These are phyloP conservation scores for Bellardia bayeri DNA, from an alignment of 2,888 invertebrate species.

Conservation along the genomic window DNA sequence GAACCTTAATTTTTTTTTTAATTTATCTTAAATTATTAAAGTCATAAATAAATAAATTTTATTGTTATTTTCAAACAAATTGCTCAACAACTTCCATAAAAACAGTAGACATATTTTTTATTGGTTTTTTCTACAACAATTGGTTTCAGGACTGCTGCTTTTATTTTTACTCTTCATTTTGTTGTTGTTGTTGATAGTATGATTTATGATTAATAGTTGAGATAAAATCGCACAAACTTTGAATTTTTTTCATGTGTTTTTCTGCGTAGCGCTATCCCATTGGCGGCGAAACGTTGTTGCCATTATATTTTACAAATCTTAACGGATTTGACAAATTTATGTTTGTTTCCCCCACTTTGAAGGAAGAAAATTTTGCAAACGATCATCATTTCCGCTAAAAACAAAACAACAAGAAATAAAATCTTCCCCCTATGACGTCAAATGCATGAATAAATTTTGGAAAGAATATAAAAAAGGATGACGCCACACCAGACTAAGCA, in stretches of 20 bases:
- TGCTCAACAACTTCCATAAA: constrained; percentile 14
- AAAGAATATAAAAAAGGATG: constrained; percentile 52
- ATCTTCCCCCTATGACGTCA: constrained; percentile 58
- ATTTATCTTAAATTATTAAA: constrained; percentile 4
- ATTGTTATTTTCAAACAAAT: constrained; percentile 32
- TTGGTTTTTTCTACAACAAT: constrained; percentile 44
- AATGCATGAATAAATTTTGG: constrained; percentile 61
- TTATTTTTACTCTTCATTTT: constrained; percentile 9
- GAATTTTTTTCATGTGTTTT: constrained; percentile 20
- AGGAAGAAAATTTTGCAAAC: constrained; percentile 74
- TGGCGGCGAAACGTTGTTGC: constrained; percentile 50
- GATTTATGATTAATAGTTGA: constrained; percentile 72
- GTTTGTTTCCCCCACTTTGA: constrained; percentile 76
- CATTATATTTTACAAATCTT: constrained; percentile 64
- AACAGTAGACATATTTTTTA: constrained; percentile 26
- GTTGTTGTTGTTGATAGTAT: constrained; percentile 36
- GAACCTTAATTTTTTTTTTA: too few relatives aligned
- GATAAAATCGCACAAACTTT: constrained; percentile 69
- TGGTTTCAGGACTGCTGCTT: constrained; percentile 25
- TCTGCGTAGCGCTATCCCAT: constrained; percentile 19
- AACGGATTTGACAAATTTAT: constrained; percentile 81
- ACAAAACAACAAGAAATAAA: constrained; percentile 68
- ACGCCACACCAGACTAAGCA: constrained; percentile 62
- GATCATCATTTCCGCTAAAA: constrained; percentile 81
- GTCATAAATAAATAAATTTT: constrained; percentile 30